Conservation (phyloP, 2,797 vertebrate species). For the Smutsia temminckii region DNA sequence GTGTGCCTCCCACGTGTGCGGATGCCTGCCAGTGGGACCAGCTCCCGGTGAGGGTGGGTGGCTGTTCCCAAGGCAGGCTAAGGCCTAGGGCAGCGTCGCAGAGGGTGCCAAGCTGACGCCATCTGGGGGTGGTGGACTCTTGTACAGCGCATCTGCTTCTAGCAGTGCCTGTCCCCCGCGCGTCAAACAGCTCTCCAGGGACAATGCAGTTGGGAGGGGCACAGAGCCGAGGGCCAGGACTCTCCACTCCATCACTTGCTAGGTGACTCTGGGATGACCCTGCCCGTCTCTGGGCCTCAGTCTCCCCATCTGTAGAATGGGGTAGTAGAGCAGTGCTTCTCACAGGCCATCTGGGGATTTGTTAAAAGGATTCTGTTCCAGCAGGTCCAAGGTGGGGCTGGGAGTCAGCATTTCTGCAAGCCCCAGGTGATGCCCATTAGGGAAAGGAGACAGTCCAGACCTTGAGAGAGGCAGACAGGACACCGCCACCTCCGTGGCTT, state of each 20-base stretch:
- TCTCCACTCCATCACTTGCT: neutral
- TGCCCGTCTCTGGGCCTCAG: neutral
- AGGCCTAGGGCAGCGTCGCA: too few species aligned
- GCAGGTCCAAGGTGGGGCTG: neutral
- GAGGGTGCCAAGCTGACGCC: neutral
- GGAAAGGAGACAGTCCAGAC: neutral
- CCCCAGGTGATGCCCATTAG: neutral
- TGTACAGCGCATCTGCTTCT: neutral
- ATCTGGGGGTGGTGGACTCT: neutral
- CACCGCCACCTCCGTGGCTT: neutral
- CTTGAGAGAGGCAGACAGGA: neutral
- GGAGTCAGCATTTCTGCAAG: neutral
- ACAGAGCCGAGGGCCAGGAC: neutral
- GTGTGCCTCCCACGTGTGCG: neutral
- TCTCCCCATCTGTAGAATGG: neutral
- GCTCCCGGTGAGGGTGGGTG: neutral
- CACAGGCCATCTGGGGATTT: neutral
- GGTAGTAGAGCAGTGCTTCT: neutral
- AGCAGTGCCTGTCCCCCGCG: too few species aligned
- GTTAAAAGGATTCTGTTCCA: neutral
- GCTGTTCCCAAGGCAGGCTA: too few species aligned
- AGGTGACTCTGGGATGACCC: neutral
- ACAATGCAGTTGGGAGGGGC: too few species aligned
- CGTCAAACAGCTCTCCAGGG: neutral
- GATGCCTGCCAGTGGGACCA: neutral